phyloP scores from a whole-genome alignment of 2,797 vertebrate species.

The Kryptopterus vitreolus region DNA sequence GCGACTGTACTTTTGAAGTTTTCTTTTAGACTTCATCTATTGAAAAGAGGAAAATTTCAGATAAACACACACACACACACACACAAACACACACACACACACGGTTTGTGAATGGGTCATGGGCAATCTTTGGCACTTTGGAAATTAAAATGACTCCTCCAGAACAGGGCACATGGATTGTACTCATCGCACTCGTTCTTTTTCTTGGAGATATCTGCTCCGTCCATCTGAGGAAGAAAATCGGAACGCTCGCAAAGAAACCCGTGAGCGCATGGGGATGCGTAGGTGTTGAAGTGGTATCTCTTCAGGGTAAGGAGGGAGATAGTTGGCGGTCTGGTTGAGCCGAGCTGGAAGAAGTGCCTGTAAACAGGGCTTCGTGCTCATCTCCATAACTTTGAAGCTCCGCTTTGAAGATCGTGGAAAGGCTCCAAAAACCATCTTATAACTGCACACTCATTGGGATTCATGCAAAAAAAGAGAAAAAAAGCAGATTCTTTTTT shows the following conservation, averaged over 20 bases:
- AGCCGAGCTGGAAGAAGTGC: constrained; percentile 21
- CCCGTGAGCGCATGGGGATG: background rate
- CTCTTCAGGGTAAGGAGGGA: constrained; percentile 24
- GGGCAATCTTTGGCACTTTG: constrained; percentile 3
- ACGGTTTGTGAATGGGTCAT: background rate
- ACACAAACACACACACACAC: constrained; percentile 9
- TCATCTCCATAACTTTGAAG: constrained; percentile 51
- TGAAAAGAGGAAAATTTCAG: constrained; percentile 23
- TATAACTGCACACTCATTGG: constrained; percentile 5
- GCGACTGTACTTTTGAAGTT: constrained; percentile 20
- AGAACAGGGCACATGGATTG: constrained; percentile 2
- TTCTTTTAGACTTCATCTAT: constrained; percentile 17
- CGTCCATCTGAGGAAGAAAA: constrained; percentile 35
- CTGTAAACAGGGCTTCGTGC: constrained; percentile 33
- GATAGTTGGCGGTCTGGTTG: constrained; percentile 34
- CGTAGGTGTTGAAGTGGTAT: constrained; percentile 21
- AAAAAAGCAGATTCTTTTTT: background rate
- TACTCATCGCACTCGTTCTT: constrained; percentile 7
- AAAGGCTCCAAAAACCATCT: constrained; percentile 30
- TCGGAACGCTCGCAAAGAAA: background rate
- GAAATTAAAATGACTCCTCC: constrained; percentile 16
- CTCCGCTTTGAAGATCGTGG: constrained; percentile 29
- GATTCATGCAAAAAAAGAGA: background rate
- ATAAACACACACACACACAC: constrained; percentile 19
- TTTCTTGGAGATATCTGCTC: constrained; percentile 22